These are phyloP conservation scores for Deilephila elpenor DNA, from an alignment of 2,888 invertebrate species.

Conservation along the genomic window DNA sequence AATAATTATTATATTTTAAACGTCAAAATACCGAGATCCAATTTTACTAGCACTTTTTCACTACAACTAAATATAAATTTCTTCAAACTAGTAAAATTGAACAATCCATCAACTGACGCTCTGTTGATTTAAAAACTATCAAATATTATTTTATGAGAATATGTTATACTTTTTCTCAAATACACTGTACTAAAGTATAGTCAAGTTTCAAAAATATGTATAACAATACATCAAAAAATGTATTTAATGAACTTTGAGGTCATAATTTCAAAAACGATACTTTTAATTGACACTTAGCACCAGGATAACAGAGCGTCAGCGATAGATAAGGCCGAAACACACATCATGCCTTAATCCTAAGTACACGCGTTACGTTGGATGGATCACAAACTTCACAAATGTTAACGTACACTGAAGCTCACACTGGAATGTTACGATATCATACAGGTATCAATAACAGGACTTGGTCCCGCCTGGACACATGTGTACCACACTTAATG, in stretches of 20 bases:
- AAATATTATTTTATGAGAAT: neutral
- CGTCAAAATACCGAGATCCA: constrained; percentile 63
- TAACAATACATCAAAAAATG: neutral
- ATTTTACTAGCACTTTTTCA: constrained; percentile 62
- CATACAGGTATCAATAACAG: constrained; percentile 82
- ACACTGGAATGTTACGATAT: constrained; percentile 82
- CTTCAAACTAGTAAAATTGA: constrained; percentile 67
- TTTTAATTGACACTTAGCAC: neutral
- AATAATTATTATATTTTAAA: constrained; percentile 70
- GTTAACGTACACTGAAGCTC: constrained; percentile 79
- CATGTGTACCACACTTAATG: constrained; percentile 9
- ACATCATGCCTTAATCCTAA: constrained; percentile 77
- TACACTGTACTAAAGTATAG: neutral
- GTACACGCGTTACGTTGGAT: constrained; percentile 74
- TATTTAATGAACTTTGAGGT: neutral
- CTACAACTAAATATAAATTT: constrained; percentile 47
- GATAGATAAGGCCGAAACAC: constrained; percentile 59
- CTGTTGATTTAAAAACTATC: constrained; percentile 39
- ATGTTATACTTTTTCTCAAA: no score
- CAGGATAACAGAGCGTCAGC: constrained; percentile 63
- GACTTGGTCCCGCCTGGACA: constrained; percentile 46
- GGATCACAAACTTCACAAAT: constrained; percentile 77
- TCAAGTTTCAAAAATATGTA: neutral
- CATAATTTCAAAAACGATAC: neutral
- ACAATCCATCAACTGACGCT: constrained; percentile 60